Percentiles rank a stretch among this genome's conserved stretches.
Evolutionary conservation across 2,888 invertebrate species (phyloP).

Genomic region (Magallana nippona): DNA sequence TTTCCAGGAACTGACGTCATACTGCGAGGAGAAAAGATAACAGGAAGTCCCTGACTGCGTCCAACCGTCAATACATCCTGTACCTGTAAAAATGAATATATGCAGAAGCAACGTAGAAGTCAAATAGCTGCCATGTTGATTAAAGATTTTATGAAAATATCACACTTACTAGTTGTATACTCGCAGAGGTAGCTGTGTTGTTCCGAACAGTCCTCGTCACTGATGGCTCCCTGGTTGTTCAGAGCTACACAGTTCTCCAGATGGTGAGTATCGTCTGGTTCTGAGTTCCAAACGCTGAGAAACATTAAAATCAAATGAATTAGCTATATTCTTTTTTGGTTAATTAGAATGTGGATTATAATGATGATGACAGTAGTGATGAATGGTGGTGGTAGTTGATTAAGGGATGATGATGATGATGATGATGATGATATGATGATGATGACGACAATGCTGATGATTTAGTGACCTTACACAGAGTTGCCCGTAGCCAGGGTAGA

Average conservation of each 20-base stretch:
- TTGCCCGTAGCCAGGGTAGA: constrained; percentile 20
- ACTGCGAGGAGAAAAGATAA: constrained; percentile 53
- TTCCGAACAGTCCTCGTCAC: constrained; percentile 63
- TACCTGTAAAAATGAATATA: constrained; percentile 41
- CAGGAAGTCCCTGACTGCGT: constrained; percentile 55
- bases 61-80: constrained; percentile 57
- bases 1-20: background rate
- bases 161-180: constrained; percentile 40
- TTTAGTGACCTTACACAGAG: constrained; percentile 38
- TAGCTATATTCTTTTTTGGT: no score
- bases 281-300: constrained; percentile 61
- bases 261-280: constrained; percentile 65
- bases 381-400: background rate
- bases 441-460: background rate
- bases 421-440: background rate
- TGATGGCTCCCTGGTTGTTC: constrained; percentile 59
- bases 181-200: constrained; percentile 65
- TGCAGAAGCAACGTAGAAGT: no score
- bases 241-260: constrained; percentile 66
- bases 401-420: background rate
- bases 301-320: background rate
- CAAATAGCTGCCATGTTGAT: no score
- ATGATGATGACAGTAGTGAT: background rate
- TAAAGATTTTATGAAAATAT: background rate
- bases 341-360: background rate